phyloP scores from a whole-genome alignment of 2,888 invertebrate species.

The Drosophila borealis region DNA sequence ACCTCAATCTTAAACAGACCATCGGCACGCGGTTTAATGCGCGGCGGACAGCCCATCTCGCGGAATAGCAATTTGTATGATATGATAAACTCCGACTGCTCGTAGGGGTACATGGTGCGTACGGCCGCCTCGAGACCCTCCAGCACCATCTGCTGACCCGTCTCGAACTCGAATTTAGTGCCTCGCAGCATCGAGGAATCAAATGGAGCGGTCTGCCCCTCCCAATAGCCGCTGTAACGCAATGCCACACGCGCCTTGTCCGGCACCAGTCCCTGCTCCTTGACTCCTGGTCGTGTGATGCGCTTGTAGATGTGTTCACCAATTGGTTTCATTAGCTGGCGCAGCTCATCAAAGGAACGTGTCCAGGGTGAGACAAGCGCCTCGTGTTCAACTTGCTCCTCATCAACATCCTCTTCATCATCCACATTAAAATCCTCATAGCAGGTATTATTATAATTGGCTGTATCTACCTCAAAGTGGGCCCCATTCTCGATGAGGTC shows the following conservation, averaged over 20 bases:
- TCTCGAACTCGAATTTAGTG: constrained; percentile 76
- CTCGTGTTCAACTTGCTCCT: constrained; percentile 32
- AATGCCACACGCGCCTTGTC: constrained; percentile 79
- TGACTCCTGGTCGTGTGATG: constrained; percentile 65
- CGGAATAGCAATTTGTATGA: constrained; percentile 91
- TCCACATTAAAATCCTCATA: constrained; percentile 72
- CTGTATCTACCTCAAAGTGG: constrained; percentile 81
- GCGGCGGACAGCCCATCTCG: constrained; percentile 90
- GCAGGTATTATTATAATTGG: constrained; percentile 57
- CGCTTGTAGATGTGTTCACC: constrained; percentile 76
- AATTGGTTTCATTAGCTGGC: constrained; percentile 75
- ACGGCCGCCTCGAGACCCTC: constrained; percentile 91
- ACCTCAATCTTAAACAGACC: constrained; percentile 91
- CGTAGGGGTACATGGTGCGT: constrained; percentile 91
- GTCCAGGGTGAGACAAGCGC: constrained; percentile 82
- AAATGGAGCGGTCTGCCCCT: constrained; percentile 81
- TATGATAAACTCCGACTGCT: constrained; percentile 91
- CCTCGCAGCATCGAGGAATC: constrained; percentile 84
- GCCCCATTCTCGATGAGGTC: constrained; percentile 47
- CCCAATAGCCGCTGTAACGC: constrained; percentile 84
- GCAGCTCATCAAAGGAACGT: constrained; percentile 79
- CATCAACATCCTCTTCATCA: constrained; percentile 61
- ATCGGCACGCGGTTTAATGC: constrained; percentile 90
- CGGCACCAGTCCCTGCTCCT: constrained; percentile 68
- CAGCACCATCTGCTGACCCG: constrained; percentile 83